phyloP scores from a whole-genome alignment of 2,113 vertebrate genomes.

The Platichthys stellatus region DNA sequence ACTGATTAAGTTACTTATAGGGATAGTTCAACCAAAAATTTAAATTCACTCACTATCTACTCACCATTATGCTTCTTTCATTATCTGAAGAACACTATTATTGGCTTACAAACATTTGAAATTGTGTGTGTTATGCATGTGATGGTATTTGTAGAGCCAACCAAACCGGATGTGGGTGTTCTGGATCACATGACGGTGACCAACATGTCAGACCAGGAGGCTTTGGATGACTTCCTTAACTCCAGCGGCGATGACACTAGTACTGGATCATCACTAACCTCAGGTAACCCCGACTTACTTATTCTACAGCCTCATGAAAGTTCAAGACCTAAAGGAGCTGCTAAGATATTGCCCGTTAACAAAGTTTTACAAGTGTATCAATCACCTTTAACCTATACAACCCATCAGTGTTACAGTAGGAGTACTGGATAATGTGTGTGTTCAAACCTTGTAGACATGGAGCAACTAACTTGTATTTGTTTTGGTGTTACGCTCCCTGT shows the following conservation, averaged over 20 bases:
- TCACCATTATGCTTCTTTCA: too few relatives aligned
- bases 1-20: too few relatives aligned
- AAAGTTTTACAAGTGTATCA: background rate
- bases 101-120: too few relatives aligned
- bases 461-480: too few relatives aligned
- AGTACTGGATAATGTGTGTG: too few relatives aligned
- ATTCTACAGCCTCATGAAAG: background rate
- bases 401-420: too few relatives aligned
- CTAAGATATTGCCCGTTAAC: background rate
- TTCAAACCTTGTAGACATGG: too few relatives aligned
- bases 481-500: too few relatives aligned
- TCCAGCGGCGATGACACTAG: slow-evolving; percentile 86
- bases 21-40: too few relatives aligned
- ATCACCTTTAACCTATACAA: background rate
- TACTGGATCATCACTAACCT: slow-evolving; percentile 80
- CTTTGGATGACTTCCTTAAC: slow-evolving; percentile 93
- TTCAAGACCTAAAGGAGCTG: background rate
- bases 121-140: background rate
- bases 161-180: slow-evolving; percentile 87
- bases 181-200: slow-evolving; percentile 94
- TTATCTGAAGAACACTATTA: too few relatives aligned
- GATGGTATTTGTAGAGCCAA: slow-evolving; percentile 79
- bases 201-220: slow-evolving; percentile 93
- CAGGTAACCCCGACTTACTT: slow-evolving; percentile 78
- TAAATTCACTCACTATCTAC: too few relatives aligned